These are phyloP conservation scores for Halcyon badia DNA, from an alignment of 2,797 vertebrate species.

Conservation along the genomic window DNA sequence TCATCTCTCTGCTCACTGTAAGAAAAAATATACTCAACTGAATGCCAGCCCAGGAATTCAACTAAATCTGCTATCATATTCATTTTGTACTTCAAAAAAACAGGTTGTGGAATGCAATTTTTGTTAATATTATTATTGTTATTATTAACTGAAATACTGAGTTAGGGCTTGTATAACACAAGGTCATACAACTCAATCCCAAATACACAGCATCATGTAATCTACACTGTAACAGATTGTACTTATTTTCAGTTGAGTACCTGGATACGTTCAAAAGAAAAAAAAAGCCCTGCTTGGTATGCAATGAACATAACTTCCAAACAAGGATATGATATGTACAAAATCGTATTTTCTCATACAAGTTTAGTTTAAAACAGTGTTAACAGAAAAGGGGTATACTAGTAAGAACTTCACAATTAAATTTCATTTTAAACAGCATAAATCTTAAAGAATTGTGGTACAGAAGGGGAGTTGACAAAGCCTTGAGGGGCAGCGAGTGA, in stretches of 20 bases:
- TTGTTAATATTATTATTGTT: neutral
- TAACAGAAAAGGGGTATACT: neutral
- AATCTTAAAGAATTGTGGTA: neutral
- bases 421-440: neutral
- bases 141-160: neutral
- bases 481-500: neutral
- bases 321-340: fast-evolving
- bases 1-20: neutral
- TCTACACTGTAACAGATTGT: neutral
- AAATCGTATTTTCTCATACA: neutral
- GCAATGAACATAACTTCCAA: neutral
- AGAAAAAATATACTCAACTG: neutral
- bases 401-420: neutral
- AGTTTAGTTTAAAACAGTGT: neutral
- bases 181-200: neutral
- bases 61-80: neutral
- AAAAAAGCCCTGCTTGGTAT: neutral
- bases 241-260: neutral
- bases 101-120: neutral
- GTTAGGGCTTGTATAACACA: neutral
- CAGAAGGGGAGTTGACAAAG: neutral
- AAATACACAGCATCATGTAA: neutral
- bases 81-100: neutral
- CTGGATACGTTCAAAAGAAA: neutral
- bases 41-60: neutral